Evolutionary conservation across 2,113 vertebrate species (phyloP).

Genomic region (Ammodramus savannarum): DNA sequence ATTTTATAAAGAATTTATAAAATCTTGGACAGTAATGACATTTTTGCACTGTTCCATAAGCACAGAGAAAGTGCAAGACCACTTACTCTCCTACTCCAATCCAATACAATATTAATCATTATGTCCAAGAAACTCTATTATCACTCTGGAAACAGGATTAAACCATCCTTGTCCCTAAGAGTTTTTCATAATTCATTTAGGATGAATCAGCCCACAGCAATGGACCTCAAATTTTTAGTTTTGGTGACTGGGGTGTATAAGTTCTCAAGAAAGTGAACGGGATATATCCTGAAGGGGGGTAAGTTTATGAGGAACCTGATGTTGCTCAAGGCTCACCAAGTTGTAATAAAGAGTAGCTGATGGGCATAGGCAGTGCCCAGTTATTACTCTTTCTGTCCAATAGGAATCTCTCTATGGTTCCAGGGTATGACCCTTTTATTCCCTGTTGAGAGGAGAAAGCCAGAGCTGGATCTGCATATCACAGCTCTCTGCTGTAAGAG

Average conservation of each 20-base stretch:
- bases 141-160: not conserved
- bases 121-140: not conserved
- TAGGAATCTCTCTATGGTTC: not conserved
- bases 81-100: not conserved
- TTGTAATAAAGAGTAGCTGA: not conserved
- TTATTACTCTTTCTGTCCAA: not conserved
- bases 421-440: not conserved
- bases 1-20: not conserved
- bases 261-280: not conserved
- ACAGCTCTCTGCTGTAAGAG: not conserved
- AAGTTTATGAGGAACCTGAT: not conserved
- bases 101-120: not conserved
- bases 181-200: not conserved
- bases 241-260: not conserved
- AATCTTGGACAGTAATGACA: not conserved
- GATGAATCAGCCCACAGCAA: not conserved
- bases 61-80: not conserved
- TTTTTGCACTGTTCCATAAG: not conserved
- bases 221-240: not conserved
- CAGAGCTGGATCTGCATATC: not conserved
- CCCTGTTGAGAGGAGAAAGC: not conserved
- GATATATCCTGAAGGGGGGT: not conserved
- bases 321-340: not conserved
- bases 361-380: too few species aligned
- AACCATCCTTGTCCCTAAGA: not conserved